These are phyloP conservation scores for Melipona bicolor DNA, from an alignment of 2,888 invertebrate species.

Conservation along the genomic window DNA sequence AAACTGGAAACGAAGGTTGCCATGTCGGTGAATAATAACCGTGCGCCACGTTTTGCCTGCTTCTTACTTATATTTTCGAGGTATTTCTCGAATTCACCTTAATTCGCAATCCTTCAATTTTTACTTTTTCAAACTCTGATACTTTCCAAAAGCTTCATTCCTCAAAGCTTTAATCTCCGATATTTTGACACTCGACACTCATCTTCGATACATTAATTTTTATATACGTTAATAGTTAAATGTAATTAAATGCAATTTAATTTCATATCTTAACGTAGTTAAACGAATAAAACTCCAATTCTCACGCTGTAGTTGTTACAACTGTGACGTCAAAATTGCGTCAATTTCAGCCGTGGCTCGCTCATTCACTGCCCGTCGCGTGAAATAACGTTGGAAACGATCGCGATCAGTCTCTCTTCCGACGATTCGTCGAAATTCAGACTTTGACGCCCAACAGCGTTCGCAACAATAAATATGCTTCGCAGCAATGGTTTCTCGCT, in stretches of 20 bases:
- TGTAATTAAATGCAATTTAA: not conserved
- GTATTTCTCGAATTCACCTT: not conserved
- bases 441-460: too few relatives aligned
- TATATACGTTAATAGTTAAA: not conserved
- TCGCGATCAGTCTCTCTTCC: not conserved
- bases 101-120: not conserved
- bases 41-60: not conserved
- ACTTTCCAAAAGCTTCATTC: not conserved
- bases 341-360: not conserved
- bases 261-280: too few relatives aligned
- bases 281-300: not conserved
- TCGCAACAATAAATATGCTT: slow-evolving; percentile 17
- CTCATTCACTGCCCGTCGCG: too few relatives aligned
- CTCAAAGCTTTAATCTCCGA: not conserved
- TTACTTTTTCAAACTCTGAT: not conserved
- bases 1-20: not conserved
- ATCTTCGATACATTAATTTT: not conserved
- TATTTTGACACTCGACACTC: not conserved
- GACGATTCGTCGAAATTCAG: not conserved
- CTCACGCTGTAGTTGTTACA: too few relatives aligned
- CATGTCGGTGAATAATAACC: slow-evolving; percentile 40
- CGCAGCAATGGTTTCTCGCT: not conserved
- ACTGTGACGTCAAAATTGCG: not conserved
- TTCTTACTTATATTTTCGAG: not conserved
- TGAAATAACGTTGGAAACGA: not conserved